phyloP scores from a whole-genome alignment of 2,888 invertebrate genomes.

The Sthenelais limicola region DNA sequence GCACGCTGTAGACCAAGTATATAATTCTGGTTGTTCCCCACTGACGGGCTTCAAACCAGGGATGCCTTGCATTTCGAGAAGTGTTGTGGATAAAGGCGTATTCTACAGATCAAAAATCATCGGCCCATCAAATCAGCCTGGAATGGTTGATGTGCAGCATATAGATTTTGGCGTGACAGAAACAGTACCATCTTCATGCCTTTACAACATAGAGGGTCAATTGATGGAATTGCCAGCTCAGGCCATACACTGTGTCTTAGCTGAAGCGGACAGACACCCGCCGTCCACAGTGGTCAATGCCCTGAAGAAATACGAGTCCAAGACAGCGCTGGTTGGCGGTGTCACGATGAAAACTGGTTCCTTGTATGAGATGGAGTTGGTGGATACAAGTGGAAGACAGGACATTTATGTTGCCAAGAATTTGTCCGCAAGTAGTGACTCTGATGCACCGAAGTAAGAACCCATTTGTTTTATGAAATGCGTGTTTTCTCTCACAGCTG shows the following conservation, averaged over 20 bases:
- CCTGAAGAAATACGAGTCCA: conserved; percentile 13
- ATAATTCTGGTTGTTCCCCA: not conserved
- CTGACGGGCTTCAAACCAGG: not conserved
- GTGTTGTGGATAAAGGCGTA: conserved; percentile 1
- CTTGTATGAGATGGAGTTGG: conserved; percentile 28
- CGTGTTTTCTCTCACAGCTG: too few species aligned
- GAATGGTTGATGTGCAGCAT: not conserved
- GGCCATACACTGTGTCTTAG: conserved; percentile 23
- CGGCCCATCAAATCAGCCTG: not conserved
- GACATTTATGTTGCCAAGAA: conserved; percentile 11
- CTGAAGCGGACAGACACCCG: not conserved
- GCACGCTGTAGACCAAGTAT: not conserved
- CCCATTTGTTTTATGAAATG: too few species aligned
- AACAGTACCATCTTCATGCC: not conserved
- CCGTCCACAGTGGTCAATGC: conserved; percentile 3
- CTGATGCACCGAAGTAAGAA: too few species aligned
- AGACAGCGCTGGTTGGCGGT: conserved; percentile 32
- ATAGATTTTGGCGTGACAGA: conserved; percentile 16
- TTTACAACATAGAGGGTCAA: not conserved
- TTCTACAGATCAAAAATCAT: conserved; percentile 15
- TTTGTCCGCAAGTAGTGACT: too few species aligned
- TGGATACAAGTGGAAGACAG: conserved; percentile 13
- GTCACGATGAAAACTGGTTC: conserved; percentile 3
- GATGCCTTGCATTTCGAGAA: conserved; percentile 11
- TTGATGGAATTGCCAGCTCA: conserved; percentile 4